Conservation (phyloP, 2,888 invertebrate genomes). For the Zhuqinia jingwanae region DNA sequence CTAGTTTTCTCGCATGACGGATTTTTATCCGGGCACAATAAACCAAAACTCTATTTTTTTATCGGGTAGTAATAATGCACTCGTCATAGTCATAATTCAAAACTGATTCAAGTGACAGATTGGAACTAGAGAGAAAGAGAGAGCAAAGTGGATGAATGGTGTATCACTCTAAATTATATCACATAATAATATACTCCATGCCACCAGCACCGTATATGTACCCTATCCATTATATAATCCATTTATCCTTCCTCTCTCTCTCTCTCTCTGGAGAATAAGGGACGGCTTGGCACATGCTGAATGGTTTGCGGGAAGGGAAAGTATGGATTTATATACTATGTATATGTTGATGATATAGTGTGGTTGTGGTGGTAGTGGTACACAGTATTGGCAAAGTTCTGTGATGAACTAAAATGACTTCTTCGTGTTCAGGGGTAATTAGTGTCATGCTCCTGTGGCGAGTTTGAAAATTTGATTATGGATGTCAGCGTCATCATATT, state of each 20-base stretch:
- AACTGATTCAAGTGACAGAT: constrained; percentile 47
- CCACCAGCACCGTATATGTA: background rate
- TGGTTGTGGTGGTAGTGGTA: constrained; percentile 34
- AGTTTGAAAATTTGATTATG: constrained; percentile 76
- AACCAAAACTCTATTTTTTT: constrained; percentile 19
- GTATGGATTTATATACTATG: background rate
- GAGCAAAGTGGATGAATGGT: background rate
- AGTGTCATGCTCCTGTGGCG: constrained; percentile 76
- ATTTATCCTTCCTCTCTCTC: too few species aligned
- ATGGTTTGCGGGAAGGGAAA: background rate
- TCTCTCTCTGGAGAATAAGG: background rate
- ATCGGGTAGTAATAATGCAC: constrained; percentile 50
- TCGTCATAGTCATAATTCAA: constrained; percentile 15
- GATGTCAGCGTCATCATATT: constrained; percentile 71
- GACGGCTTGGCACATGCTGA: background rate
- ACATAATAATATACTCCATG: background rate
- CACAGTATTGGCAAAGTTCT: constrained; percentile 17
- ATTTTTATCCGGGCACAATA: constrained; percentile 33
- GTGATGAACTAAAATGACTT: constrained; percentile 29
- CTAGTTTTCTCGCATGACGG: constrained; percentile 30
- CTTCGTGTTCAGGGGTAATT: constrained; percentile 70
- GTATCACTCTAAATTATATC: background rate
- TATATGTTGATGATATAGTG: background rate
- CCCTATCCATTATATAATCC: background rate
- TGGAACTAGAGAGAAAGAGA: background rate